A percentile compares a stretch with the other conserved stretches of the same genome.
These are phyloP conservation scores for Latheticus oryzae DNA, from an alignment of 2,888 invertebrate species.

Conservation along the genomic window DNA sequence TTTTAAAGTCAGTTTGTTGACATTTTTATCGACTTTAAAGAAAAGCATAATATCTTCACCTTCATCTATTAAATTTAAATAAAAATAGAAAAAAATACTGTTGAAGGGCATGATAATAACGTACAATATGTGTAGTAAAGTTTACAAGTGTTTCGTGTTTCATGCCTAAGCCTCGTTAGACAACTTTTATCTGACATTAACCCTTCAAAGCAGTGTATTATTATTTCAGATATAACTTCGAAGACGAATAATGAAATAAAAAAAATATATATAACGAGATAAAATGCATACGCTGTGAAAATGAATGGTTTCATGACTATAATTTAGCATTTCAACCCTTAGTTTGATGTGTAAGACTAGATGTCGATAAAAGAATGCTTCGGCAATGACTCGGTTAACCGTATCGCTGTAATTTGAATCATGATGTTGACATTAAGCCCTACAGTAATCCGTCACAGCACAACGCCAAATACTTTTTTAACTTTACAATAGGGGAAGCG, in stretches of 20 bases:
- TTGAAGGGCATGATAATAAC: too few relatives aligned
- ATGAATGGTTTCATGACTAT: constrained; percentile 4
- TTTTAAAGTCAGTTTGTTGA: too few relatives aligned
- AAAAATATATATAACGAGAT: not conserved
- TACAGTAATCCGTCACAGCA: constrained; percentile 64
- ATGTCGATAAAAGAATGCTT: constrained; percentile 35
- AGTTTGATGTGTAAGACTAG: constrained; percentile 34
- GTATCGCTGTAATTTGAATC: constrained; percentile 63
- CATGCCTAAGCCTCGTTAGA: constrained; percentile 2
- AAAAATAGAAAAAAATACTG: constrained; percentile 3
- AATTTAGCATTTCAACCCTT: constrained; percentile 27
- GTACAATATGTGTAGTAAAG: not conserved
- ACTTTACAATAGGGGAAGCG: constrained; percentile 56
- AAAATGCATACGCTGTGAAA: constrained; percentile 8
- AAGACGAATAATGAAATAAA: too few relatives aligned
- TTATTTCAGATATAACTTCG: too few relatives aligned
- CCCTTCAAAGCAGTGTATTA: constrained; percentile 3
- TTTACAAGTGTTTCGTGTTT: constrained; percentile 4
- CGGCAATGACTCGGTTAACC: constrained; percentile 42
- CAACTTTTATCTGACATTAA: constrained; percentile 6
- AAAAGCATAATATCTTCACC: too few relatives aligned
- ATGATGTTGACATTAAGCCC: constrained; percentile 66
- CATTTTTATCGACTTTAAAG: too few relatives aligned
- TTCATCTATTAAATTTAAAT: too few relatives aligned
- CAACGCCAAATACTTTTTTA: constrained; percentile 62